These are phyloP conservation scores for Procavia capensis DNA, from an alignment of 2,113 vertebrate species.

Conservation along the genomic window DNA sequence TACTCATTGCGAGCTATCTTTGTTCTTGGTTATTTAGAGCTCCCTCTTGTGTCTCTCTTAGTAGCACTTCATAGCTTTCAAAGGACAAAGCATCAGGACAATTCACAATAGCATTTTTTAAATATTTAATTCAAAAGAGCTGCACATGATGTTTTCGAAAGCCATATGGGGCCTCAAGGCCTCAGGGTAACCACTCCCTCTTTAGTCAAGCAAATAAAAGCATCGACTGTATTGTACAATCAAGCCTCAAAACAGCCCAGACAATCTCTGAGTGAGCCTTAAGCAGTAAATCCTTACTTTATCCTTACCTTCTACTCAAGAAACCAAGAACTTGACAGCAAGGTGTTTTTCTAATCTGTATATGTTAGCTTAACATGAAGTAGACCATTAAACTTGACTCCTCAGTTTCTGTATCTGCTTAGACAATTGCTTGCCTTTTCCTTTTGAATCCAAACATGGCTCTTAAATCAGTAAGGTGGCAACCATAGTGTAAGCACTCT, in stretches of 20 bases:
- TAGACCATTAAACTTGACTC: constrained; percentile 15
- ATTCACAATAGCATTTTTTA: constrained; percentile 27
- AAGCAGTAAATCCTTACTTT: constrained; percentile 45
- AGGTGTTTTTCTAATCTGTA: not conserved
- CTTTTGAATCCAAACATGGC: not conserved
- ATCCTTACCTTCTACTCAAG: constrained; percentile 21
- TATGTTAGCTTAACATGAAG: constrained; percentile 55
- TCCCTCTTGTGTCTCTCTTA: constrained; percentile 53
- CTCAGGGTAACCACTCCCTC: constrained; percentile 15
- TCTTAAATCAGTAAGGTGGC: constrained; percentile 14
- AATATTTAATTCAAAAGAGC: constrained; percentile 54
- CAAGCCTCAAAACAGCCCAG: not conserved
- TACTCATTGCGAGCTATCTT: not conserved
- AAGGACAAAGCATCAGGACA: constrained; percentile 6
- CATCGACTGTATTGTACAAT: not conserved
- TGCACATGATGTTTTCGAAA: constrained; percentile 34
- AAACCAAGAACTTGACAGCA: constrained; percentile 42
- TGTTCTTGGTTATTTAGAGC: constrained; percentile 30
- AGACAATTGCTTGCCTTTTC: not conserved
- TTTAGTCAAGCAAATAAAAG: constrained; percentile 51
- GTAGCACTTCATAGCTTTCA: constrained; percentile 46
- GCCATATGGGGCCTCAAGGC: not conserved
- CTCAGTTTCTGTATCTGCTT: constrained; percentile 12
- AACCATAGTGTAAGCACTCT: not conserved
- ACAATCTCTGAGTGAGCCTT: not conserved